A percentile compares a stretch with the other conserved stretches of the same genome.
Evolutionary conservation across 1,140 invertebrate species (phyloP).

Genomic region (Temnothorax nylanderi): DNA sequence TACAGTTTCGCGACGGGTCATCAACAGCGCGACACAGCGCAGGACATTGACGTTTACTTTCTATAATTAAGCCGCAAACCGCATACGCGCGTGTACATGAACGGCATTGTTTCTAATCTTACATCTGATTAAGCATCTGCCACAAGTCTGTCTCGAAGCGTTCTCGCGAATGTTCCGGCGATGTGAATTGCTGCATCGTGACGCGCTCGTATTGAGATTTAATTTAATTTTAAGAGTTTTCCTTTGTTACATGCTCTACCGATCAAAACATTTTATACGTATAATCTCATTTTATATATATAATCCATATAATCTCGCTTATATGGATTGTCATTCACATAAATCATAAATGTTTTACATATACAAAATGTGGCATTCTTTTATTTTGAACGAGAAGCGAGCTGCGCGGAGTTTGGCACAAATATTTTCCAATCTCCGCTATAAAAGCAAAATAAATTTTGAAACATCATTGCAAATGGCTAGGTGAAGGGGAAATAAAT

Average conservation of each 20-base stretch:
- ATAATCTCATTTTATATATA: background rate
- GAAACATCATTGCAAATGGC: background rate
- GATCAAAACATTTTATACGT: background rate
- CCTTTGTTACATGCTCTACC: background rate
- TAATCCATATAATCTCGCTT: background rate
- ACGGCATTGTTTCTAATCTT: conserved; percentile 59
- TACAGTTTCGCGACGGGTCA: conserved; percentile 24
- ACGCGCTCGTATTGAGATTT: background rate
- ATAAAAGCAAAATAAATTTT: conserved; percentile 38
- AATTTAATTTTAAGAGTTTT: background rate
- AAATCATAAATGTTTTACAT: background rate
- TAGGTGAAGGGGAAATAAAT: conserved; percentile 22
- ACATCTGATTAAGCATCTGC: conserved; percentile 38
- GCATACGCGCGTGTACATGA: conserved; percentile 18
- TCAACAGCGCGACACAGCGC: background rate
- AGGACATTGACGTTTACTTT: conserved; percentile 62
- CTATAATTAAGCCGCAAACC: conserved; percentile 72
- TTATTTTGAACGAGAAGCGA: background rate
- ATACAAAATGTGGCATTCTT: background rate
- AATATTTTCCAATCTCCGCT: conserved; percentile 3
- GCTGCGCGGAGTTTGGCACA: background rate
- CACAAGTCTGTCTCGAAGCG: background rate
- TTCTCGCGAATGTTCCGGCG: background rate
- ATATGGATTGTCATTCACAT: background rate
- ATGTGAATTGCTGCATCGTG: background rate